Base-by-base conservation (phyloP, 64 coral and sea anemone species). In the Astreopora myriophthalma region DNA sequence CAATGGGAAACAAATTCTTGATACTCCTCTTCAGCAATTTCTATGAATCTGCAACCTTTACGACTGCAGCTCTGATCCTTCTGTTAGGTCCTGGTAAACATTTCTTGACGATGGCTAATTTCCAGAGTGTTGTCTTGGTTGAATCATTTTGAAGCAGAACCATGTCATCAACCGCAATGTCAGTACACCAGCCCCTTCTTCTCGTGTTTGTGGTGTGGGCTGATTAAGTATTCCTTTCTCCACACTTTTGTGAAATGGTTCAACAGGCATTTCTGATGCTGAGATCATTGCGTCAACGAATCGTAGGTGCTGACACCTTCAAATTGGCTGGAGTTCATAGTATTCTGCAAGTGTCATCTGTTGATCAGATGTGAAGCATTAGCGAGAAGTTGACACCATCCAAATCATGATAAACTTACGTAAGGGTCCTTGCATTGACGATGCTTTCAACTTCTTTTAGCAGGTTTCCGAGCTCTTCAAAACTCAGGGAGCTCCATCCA, bases 391-490 rank as follows among this genome's bases (percentile, higher is more conserved):
- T 86, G 10, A 85, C 38, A 23, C 91, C 73, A 76, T 87, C 74
- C 79, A 67, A 30, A 51, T 89, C 87, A 76, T 95, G 80, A 32
- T 90, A 55, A 67, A 90, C 81, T 37, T 95, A 86, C 32, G 87
- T 90, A 36, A 95, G 52, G 48, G 93, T 87, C 75, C 93, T 29
- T 8, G 93, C 79, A 28, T 90, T 95, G 17, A 95, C 46, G 36
- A 95, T 70, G 67, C 68, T 55, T 51, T 94, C 87, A 24, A 89
- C 81, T 86, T 94, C 80, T 20, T 31, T 64, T n/a, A 93, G 48
- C 27, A 90, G 57, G 44, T 79, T 90, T 52, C 38, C 73, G 31
- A 90, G n/a, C 69, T 90, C 32, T 32, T 90, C 80, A 52, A 65
- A 94, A 22, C 58, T 73, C 40, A 94, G 22, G 40, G 13, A 52